phyloP scores from a whole-genome alignment of 2,888 invertebrate genomes.

The Oxyscelio sp. region DNA sequence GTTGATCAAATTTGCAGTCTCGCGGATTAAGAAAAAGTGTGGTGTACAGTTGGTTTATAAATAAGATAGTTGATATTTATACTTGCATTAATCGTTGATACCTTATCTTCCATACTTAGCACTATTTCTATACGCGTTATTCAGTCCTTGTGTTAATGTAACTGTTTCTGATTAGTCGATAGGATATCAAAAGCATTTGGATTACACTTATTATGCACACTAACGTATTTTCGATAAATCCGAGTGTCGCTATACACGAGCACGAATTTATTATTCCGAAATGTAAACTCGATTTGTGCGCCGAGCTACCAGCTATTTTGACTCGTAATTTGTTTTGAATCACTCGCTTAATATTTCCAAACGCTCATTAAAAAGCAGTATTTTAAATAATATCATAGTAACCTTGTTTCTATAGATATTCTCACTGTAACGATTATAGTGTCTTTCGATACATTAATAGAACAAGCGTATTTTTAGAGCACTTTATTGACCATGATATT shows the following conservation, averaged over 20 bases:
- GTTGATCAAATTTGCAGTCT: neutral
- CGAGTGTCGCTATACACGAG: constrained; percentile 8
- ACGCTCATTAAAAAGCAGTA: constrained; percentile 54
- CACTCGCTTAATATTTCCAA: constrained; percentile 35
- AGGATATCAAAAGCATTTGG: constrained; percentile 24
- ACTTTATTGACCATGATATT: constrained; percentile 20
- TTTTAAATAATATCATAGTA: constrained; percentile 35
- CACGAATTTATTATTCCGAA: constrained; percentile 4
- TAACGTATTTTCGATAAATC: constrained; percentile 38
- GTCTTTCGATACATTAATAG: constrained; percentile 37
- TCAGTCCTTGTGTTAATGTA: constrained; percentile 39
- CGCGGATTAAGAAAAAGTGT: neutral
- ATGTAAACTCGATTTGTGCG: constrained; percentile 1
- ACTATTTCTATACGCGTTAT: constrained; percentile 31
- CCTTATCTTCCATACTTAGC: constrained; percentile 33
- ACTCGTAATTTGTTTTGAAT: constrained; percentile 48
- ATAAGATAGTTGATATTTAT: constrained; percentile 5
- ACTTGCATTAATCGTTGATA: neutral
- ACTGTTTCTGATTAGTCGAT: constrained; percentile 39
- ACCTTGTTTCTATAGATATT: constrained; percentile 45
- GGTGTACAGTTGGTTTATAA: constrained; percentile 5
- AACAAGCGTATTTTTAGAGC: constrained; percentile 31
- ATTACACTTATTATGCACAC: neutral
- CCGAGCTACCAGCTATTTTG: constrained; percentile 15
- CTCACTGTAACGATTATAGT: neutral